These are phyloP conservation scores for Pteria penguin DNA, from an alignment of 2,888 invertebrate species.

Conservation along the genomic window DNA sequence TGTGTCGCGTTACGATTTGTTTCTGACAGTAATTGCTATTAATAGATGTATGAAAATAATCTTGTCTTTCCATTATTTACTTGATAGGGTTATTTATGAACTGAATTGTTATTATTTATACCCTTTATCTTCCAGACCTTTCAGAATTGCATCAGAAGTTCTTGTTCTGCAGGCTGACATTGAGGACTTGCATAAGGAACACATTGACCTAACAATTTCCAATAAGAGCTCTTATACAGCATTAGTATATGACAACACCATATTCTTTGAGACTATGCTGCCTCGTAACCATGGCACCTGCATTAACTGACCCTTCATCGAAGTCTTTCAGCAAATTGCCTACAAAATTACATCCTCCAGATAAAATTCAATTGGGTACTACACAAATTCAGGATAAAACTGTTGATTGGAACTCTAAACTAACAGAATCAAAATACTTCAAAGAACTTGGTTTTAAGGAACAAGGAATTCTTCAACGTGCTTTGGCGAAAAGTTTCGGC, in stretches of 20 bases:
- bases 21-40: too few species aligned
- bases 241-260: conserved; percentile 67
- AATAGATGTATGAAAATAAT: too few species aligned
- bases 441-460: not conserved
- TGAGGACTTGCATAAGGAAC: too few species aligned
- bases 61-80: too few species aligned
- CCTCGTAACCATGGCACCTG: conserved; percentile 90
- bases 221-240: not conserved
- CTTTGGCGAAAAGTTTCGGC: not conserved
- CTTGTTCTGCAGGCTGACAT: conserved; percentile 5
- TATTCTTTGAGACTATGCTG: conserved; percentile 77
- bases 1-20: too few species aligned
- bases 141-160: conserved; percentile 6
- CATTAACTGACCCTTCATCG: conserved; percentile 88
- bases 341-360: conserved; percentile 53
- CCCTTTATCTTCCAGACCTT: not conserved
- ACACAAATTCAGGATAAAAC: not conserved
- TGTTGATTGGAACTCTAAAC: not conserved
- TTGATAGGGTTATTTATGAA: too few species aligned
- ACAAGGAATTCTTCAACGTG: not conserved
- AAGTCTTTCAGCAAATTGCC: conserved; percentile 76
- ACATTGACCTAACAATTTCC: too few species aligned
- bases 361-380: too few species aligned
- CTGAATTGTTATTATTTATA: too few species aligned
- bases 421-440: not conserved